Base-by-base conservation (phyloP, 2,888 invertebrate genomes). In the Palloptera scutellata region DNA sequence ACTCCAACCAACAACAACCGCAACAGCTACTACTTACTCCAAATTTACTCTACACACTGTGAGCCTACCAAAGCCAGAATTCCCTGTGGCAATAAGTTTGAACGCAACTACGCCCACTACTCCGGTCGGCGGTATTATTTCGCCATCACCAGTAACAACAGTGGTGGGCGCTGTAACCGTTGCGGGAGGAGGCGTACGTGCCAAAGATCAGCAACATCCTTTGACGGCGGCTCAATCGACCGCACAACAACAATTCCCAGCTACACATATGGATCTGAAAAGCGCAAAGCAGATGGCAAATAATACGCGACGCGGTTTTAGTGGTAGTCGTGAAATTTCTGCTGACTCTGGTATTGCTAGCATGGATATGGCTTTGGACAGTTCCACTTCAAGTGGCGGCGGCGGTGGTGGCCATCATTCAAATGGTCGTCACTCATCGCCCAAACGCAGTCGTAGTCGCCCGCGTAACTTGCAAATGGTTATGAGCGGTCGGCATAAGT, bases 31-130 rank as follows among this genome's bases (percentile, higher is more conserved):
- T 82, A 87, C 86, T 68, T 80, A 78, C 61, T 80, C 83, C 62
- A 92, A 90, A 82, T 91, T 88, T 73, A 90, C 90, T 4, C 80
- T 91, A 62, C 91, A 91, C 75, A 90, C 91, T 42, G 91, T 90
- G 66, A 91, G 92, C 78, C 85, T 94, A 73, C 94, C 94, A 0
- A 86, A 89, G 69, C 93, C 93, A 0, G 93, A 93, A 83, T 91
- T 89, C 77, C 88, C 91, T 19, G 86, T 88, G 52, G 82, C 85
- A 72, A 84, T 85, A 42, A 84, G 85, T 73, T 75, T 85, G 64
- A 79, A 72, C 9, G 77, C 81, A n/a, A 77, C 77, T 30, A 64
- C 74, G 61, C 80, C 81, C 9, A 80, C 80, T 42, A 78, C 80
- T 52, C 80, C 80, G 45, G 76, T 73, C 67, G 76, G 76, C 74